phyloP scores from a whole-genome alignment of 2,888 invertebrate species.

The Metellina segmentata region DNA sequence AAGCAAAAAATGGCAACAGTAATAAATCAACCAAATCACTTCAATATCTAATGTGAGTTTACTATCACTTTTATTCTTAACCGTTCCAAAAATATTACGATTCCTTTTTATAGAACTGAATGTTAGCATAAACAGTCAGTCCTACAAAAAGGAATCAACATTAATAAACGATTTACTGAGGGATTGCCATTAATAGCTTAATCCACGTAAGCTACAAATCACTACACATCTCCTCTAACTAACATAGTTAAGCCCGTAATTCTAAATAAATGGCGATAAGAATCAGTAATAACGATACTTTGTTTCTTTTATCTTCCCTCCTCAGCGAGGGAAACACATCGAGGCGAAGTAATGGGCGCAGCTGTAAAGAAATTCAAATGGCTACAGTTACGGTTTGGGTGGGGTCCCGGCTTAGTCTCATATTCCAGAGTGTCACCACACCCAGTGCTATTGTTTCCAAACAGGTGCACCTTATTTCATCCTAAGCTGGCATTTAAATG shows the following conservation, averaged over 20 bases:
- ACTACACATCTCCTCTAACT: neutral
- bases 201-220: neutral
- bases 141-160: no score
- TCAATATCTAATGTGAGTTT: no score
- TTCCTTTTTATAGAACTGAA: no score
- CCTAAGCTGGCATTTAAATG: constrained; percentile 58
- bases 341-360: neutral
- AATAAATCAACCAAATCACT: no score
- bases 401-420: constrained; percentile 48
- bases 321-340: neutral
- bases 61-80: no score
- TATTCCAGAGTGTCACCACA: constrained; percentile 66
- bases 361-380: constrained; percentile 52
- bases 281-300: constrained; percentile 25
- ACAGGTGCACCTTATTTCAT: constrained; percentile 60
- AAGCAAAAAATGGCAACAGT: no score
- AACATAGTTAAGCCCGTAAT: constrained; percentile 10
- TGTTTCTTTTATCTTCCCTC: constrained; percentile 15
- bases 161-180: no score
- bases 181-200: neutral
- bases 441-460: constrained; percentile 68
- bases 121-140: no score
- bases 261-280: constrained; percentile 31
- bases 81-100: no score
- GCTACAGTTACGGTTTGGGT: constrained; percentile 62